These are phyloP conservation scores for Pollicipes pollicipes DNA, from an alignment of 1,140 invertebrate genomes.

Conservation along the genomic window DNA sequence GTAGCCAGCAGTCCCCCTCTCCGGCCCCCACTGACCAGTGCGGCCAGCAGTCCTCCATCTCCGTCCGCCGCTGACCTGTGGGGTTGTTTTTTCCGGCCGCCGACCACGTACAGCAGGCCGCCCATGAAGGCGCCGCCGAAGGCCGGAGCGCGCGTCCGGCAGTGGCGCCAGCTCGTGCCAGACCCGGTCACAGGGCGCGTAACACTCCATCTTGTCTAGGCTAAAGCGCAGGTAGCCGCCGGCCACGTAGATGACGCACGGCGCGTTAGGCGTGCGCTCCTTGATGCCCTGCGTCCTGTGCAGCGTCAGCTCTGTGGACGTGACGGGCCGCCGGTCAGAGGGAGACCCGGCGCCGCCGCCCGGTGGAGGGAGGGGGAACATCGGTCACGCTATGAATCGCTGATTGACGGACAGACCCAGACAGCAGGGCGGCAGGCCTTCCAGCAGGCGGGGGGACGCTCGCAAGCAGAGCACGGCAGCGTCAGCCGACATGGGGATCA, in stretches of 20 bases:
- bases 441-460: no score
- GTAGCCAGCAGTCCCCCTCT: no score
- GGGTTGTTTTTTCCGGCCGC: constrained; percentile 74
- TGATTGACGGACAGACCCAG: no score
- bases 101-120: constrained; percentile 72
- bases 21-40: not conserved
- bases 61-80: constrained; percentile 9
- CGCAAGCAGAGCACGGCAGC: no score
- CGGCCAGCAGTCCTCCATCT: no score
- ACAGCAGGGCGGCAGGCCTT: no score
- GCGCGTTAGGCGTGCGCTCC: constrained; percentile 63
- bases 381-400: no score
- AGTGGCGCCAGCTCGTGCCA: constrained; percentile 62
- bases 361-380: no score
- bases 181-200: constrained; percentile 61
- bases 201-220: constrained; percentile 66
- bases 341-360: no score
- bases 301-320: constrained; percentile 45
- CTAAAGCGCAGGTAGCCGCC: constrained; percentile 75
- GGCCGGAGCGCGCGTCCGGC: constrained; percentile 62
- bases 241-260: constrained; percentile 69
- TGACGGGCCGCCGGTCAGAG: no score
- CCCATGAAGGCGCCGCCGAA: constrained; percentile 65
- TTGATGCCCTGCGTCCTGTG: constrained; percentile 63
- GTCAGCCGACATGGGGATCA: no score